Evolutionary conservation across 2,113 vertebrate species (phyloP).

Genomic region (Oreochromis aureus): DNA sequence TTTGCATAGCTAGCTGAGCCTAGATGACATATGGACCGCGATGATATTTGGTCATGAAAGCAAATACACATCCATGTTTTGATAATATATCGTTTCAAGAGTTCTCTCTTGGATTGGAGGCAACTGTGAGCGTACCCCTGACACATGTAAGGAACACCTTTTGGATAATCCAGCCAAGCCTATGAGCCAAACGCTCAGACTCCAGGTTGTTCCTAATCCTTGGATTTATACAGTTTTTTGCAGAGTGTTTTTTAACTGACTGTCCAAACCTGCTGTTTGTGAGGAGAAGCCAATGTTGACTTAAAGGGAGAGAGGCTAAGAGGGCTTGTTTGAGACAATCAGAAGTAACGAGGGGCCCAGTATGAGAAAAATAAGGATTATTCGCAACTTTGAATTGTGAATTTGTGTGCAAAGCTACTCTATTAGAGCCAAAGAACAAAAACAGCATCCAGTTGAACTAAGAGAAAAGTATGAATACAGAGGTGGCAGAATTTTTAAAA

Average conservation of each 20-base stretch:
- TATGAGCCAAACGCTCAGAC: neutral
- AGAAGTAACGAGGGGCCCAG: neutral
- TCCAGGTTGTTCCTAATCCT: neutral
- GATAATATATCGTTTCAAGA: fast-evolving
- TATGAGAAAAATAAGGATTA: neutral
- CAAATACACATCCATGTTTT: neutral
- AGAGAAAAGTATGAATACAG: neutral
- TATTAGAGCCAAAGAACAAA: neutral
- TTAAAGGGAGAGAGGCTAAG: neutral
- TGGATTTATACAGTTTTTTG: neutral
- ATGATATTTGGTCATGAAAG: neutral
- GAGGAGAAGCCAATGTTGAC: neutral
- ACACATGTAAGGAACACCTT: neutral
- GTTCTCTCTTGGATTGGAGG: neutral
- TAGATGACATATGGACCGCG: neutral
- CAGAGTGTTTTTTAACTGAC: neutral
- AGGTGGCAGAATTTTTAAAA: neutral
- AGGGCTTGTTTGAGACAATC: neutral
- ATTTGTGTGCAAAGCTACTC: neutral
- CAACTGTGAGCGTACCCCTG: neutral
- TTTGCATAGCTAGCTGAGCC: neutral
- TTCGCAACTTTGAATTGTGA: neutral
- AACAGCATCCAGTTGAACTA: neutral
- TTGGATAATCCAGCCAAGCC: neutral
- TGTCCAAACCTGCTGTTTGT: neutral